Percentiles rank a stretch among this genome's conserved stretches.
These are phyloP conservation scores for Myocastor coypus DNA, from an alignment of 2,113 vertebrate species.

Conservation along the genomic window DNA sequence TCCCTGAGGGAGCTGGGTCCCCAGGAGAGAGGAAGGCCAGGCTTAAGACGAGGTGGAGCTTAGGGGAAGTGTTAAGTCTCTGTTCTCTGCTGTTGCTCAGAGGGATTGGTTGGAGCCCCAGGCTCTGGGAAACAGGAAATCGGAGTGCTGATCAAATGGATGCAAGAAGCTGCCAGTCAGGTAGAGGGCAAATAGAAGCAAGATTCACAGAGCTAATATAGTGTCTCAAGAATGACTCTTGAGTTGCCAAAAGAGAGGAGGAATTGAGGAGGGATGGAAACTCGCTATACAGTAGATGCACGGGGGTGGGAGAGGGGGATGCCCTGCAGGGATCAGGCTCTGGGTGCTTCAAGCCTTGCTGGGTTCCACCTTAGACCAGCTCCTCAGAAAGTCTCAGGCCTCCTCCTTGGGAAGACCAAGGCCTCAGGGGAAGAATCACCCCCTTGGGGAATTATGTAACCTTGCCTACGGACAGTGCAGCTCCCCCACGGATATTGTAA, in stretches of 20 bases:
- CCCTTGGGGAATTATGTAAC: conserved; percentile 78
- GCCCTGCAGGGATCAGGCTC: background rate
- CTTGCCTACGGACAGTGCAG: conserved; percentile 73
- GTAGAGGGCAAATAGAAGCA: conserved; percentile 48
- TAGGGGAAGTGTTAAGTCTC: conserved; percentile 53
- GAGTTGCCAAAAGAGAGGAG: background rate
- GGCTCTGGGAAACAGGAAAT: conserved; percentile 72
- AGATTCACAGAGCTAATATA: background rate
- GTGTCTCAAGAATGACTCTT: background rate
- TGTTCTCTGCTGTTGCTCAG: background rate
- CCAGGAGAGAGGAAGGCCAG: conserved; percentile 63
- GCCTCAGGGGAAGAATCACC: conserved; percentile 51
- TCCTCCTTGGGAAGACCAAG: conserved; percentile 42
- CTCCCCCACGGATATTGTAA: conserved; percentile 70
- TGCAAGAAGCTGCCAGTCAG: background rate
- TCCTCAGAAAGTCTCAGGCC: conserved; percentile 15
- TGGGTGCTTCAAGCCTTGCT: background rate
- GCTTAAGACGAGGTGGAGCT: conserved; percentile 58
- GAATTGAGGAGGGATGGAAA: background rate
- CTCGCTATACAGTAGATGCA: conserved; percentile 8
- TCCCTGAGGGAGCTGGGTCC: conserved; percentile 32
- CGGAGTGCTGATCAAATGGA: conserved; percentile 54
- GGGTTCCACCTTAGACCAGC: background rate
- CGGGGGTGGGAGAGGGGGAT: background rate
- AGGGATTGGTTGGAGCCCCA: conserved; percentile 65